Base-by-base conservation (phyloP, 2,113 vertebrate genomes). In the Cheilinus undulatus region DNA sequence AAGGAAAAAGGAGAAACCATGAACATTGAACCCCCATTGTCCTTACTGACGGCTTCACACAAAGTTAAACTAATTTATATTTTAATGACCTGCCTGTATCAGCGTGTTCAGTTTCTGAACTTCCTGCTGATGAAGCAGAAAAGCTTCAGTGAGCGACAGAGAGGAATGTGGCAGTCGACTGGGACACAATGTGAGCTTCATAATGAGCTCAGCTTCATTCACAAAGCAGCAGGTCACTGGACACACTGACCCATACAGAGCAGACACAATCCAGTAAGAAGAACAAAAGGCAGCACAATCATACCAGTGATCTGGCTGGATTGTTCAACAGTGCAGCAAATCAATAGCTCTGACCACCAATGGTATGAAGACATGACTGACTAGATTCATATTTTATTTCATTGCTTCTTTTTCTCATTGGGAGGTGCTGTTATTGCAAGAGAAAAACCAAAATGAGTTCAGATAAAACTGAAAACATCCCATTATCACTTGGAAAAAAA, bases 81-180 rank as follows among this genome's bases (percentile, higher is more conserved):
- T 75, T 63, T 45, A 73, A 73, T 73, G 50, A 60, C 28, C 43
- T 63, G 54, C 46, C 51, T 45, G 49, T 56, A 63, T 67, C 49
- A 38, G 40, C 42, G 2, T 53, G 76, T 34, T 73, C 40, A 38
- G 34, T 58, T 80, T 58, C 22, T 61, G 36, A 48, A 26, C 40
- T 49, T 57, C 32, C 54, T 70, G 65, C 73, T 63, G 65, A 82
- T 59, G 3, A 80, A 61, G 53, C 63, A 80, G 38, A 80, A 74
- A 69, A 77, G 15, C 28, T 26, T 28, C 11, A 61, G 10, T 23
- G 61, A 53, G 38, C 5, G 50, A 67, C 22, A 40, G 28, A 61
- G 46, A 73, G 34, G 48, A 50, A 56, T 71, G 57, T 14, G 57
- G 3, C 14, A 14, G 57, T 53, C 17, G 14, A 26, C 56, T 23